Evolutionary conservation across 2,113 vertebrate species (phyloP), one percentile per base, ranked within the genome.

Genomic region (Glaucomys volans): DNA sequence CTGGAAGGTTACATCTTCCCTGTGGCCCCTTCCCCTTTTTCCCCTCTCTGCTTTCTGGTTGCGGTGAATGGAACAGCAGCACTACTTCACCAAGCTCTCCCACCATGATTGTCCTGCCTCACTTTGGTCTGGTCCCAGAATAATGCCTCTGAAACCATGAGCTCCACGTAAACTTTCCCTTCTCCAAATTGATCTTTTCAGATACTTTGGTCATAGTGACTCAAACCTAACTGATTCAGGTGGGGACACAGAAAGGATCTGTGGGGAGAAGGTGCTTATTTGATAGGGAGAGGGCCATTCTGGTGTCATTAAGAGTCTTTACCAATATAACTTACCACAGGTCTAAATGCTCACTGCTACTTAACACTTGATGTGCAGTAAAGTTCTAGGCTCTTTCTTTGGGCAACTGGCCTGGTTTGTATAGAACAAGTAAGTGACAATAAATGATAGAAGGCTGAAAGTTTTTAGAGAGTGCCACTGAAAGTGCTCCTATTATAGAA

Each of bases 391-490:
- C 54, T 66, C 14, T 87, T 76, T 81, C 37, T 92, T 80, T 64
- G 72, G 0, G 42, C 40, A 13, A n/a, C 26, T 83, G 30, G 3
- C 37, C 28, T 50, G 20, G 32, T 4, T 64, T 84, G 37, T 18
- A 30, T 82, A 44, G 44, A 74, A 44, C 32, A 52, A 90, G 4
- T 52, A 22, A 42, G 26, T 57, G 52, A 42, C 24, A 87, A n/a
- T 35, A 76, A 92, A 74, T 85, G 44, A 66, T 42, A 84, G 28
- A 74, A 92, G 75, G 24, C 24, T 89, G 14, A 14, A 76, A 71
- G 10, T 64, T 94, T 88, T 50, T 18, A 62, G 12, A 75, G 86
- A 85, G 47, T 17, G 52, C 2, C 26, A 71, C 10, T 32, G 67
- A 64, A 52, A 75, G 11, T 50, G 2, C 88, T 74, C 18, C 30